Percentiles rank a stretch among this genome's conserved stretches.
Conservation (phyloP, 2,888 invertebrate species). For the Diploptera punctata region DNA sequence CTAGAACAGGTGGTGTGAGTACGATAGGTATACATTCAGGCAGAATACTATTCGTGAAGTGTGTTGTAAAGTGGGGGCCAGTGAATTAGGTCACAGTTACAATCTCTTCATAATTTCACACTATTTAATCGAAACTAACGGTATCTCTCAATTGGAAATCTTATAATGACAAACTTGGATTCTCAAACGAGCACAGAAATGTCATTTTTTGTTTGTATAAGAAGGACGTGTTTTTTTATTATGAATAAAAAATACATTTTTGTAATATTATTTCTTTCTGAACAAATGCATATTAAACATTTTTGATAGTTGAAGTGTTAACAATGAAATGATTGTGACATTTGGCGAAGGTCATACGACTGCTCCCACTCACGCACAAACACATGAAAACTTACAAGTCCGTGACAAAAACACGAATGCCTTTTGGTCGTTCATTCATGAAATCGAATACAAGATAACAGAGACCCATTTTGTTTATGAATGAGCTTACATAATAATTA, state of each 20-base stretch:
- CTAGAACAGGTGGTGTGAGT: slow-evolving; percentile 36
- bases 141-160: neutral
- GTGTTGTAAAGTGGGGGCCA: neutral
- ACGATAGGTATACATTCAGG: neutral
- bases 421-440: slow-evolving; percentile 23
- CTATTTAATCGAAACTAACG: neutral
- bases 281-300: too few relatives aligned
- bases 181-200: neutral
- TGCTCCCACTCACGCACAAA: neutral
- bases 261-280: too few relatives aligned
- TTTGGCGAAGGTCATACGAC: slow-evolving; percentile 1
- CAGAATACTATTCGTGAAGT: neutral
- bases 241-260: too few relatives aligned
- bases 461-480: neutral
- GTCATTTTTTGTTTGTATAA: neutral
- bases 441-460: slow-evolving; percentile 10
- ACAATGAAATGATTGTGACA: neutral
- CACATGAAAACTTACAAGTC: slow-evolving; percentile 14
- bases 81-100: neutral
- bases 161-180: neutral
- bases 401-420: slow-evolving; percentile 24
- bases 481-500: neutral
- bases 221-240: too few relatives aligned
- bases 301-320: neutral
- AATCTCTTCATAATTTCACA: slow-evolving; percentile 1